phyloP scores from a whole-genome alignment of 2,797 vertebrate genomes.

The Darevskia mixta region DNA sequence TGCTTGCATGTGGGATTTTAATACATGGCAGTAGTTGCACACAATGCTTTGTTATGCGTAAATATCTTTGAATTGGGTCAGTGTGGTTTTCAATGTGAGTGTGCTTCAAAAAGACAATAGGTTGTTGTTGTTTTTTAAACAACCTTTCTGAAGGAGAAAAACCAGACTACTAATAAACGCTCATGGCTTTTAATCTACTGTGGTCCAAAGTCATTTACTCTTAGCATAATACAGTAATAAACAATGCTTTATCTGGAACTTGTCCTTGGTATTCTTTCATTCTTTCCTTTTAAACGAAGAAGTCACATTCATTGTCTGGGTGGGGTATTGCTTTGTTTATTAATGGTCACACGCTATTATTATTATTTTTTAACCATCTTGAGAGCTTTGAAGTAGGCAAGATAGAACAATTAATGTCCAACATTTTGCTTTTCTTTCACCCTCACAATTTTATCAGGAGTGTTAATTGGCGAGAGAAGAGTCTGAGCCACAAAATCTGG shows the following conservation, averaged over 20 bases:
- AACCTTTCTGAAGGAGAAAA: background rate
- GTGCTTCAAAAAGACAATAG: background rate
- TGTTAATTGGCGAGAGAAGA: constrained; percentile 36
- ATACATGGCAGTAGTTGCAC: background rate
- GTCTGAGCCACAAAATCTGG: constrained; percentile 56
- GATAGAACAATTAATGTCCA: constrained; percentile 58
- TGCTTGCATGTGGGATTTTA: background rate
- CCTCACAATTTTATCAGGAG: constrained; percentile 58
- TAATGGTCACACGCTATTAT: constrained; percentile 42
- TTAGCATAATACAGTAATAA: constrained; percentile 69
- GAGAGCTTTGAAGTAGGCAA: constrained; percentile 49
- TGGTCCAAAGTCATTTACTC: constrained; percentile 73
- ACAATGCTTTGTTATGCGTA: background rate
- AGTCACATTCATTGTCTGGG: background rate
- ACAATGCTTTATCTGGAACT: constrained; percentile 71
- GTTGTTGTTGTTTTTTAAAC: background rate
- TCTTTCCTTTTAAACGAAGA: background rate
- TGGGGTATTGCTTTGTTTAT: constrained; percentile 56
- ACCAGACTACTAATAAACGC: constrained; percentile 57
- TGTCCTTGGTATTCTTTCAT: constrained; percentile 49
- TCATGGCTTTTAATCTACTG: constrained; percentile 74
- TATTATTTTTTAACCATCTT: constrained; percentile 47
- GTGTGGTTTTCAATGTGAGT: background rate
- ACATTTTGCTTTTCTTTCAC: constrained; percentile 24
- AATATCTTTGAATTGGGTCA: background rate